Conservation (phyloP, 2,113 vertebrate genomes). For the Sinocyclocheilus grahami region DNA sequence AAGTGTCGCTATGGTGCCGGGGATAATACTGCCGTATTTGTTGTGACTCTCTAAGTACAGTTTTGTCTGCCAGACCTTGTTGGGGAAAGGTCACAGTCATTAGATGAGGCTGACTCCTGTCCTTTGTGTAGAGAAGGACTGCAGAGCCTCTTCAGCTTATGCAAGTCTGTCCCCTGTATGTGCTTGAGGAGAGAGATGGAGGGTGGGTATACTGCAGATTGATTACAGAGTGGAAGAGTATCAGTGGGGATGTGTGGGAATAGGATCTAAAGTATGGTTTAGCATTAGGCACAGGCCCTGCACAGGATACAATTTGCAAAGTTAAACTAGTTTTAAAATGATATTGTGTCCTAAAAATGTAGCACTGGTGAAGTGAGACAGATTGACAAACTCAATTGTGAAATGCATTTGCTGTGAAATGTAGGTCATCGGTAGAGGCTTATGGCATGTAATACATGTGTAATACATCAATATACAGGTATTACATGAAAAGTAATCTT, state of each 20-base stretch:
- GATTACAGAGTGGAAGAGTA: neutral
- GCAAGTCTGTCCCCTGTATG: neutral
- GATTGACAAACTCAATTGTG: neutral
- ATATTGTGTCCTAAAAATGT: neutral
- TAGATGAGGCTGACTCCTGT: slow-evolving; percentile 31
- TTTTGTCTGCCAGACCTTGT: slow-evolving; percentile 31
- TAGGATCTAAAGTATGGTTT: neutral
- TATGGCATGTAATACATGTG: no score
- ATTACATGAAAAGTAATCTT: neutral
- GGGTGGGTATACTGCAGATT: neutral
- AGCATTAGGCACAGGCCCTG: neutral
- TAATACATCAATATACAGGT: no score
- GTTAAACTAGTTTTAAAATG: neutral
- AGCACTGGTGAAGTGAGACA: neutral
- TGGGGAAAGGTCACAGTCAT: slow-evolving; percentile 50
- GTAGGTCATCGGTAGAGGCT: neutral
- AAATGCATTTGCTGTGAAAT: slow-evolving; percentile 1
- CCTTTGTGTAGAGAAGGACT: slow-evolving; percentile 10
- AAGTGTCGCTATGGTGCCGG: slow-evolving; percentile 22
- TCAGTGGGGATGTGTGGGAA: neutral
- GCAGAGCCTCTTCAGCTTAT: neutral
- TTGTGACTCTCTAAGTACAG: slow-evolving; percentile 23
- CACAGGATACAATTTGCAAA: neutral
- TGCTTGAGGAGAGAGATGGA: slow-evolving; percentile 6
- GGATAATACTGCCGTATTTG: slow-evolving; percentile 22